phyloP scores from a whole-genome alignment of 2,113 vertebrate genomes.

The Bufo gargarizans region DNA sequence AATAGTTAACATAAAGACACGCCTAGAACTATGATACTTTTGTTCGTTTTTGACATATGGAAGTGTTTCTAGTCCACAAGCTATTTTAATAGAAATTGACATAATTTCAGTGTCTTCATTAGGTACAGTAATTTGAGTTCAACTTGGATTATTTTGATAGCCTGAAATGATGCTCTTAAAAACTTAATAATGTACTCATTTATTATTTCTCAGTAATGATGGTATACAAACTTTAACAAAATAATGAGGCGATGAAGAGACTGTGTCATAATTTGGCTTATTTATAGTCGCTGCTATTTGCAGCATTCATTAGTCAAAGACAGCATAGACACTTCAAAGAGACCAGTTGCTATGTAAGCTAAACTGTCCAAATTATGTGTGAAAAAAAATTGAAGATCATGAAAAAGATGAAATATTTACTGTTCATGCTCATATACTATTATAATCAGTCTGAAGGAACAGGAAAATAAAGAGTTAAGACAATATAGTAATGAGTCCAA shows the following conservation, averaged over 20 bases:
- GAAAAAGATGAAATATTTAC: not conserved
- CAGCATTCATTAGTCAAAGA: constrained; percentile 1
- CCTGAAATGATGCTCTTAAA: constrained; percentile 1
- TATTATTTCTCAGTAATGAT: constrained; percentile 32
- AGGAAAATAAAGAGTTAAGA: not conserved
- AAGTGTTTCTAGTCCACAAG: not conserved
- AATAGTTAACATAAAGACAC: not conserved
- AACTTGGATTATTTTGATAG: not conserved
- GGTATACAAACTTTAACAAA: constrained; percentile 17
- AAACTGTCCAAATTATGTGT: not conserved
- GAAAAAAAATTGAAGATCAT: not conserved
- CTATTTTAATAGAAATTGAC: not conserved
- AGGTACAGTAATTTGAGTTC: constrained; percentile 1
- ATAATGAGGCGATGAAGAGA: constrained; percentile 2
- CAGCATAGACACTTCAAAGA: constrained; percentile 8
- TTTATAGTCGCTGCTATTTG: constrained; percentile 7
- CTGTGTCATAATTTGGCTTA: not conserved
- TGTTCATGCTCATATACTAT: not conserved
- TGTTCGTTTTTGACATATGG: not conserved
- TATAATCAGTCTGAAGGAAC: not conserved
- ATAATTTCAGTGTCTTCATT: constrained; percentile 15
- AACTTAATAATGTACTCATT: constrained; percentile 7
- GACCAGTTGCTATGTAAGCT: not conserved
- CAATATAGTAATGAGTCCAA: too few species aligned
- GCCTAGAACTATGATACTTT: not conserved